A percentile compares a stretch with the other conserved stretches of the same genome.
phyloP scores from a whole-genome alignment of 2,888 invertebrate species.

The Acleris holmiana region DNA sequence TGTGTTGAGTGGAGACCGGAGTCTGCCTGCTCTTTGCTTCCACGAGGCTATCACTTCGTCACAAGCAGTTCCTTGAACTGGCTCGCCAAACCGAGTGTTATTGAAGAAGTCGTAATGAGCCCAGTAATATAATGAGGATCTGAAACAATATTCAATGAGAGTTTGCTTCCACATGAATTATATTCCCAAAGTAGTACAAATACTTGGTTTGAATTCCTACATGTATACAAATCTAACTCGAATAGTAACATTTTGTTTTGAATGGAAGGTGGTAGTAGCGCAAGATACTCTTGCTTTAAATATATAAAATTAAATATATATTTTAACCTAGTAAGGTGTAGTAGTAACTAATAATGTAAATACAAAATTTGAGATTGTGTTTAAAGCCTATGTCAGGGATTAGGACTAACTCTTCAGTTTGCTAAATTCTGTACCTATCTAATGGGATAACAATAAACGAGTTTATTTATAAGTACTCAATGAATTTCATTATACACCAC shows the following conservation, averaged over 20 bases:
- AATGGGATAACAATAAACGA: too few species aligned
- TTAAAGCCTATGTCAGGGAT: too few species aligned
- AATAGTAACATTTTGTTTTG: not conserved
- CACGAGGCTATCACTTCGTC: slow-evolving; percentile 95
- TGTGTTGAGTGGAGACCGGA: slow-evolving; percentile 94
- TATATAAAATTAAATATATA: too few species aligned
- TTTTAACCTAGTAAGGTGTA: too few species aligned
- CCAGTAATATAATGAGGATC: slow-evolving; percentile 96
- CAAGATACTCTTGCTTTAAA: too few species aligned
- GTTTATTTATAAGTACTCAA: too few species aligned
- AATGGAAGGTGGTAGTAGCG: too few species aligned
- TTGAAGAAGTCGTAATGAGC: slow-evolving; percentile 97
- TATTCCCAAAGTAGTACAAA: not conserved
- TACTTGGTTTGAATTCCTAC: not conserved
- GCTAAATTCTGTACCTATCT: too few species aligned
- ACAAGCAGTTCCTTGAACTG: slow-evolving; percentile 91
- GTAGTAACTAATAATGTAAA: too few species aligned
- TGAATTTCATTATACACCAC: too few species aligned
- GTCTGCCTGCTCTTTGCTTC: slow-evolving; percentile 89
- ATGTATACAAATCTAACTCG: not conserved
- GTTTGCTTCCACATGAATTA: not conserved
- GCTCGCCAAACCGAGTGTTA: slow-evolving; percentile 93
- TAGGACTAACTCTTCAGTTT: too few species aligned
- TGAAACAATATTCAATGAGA: slow-evolving; percentile 48
- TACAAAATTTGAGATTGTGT: too few species aligned